A percentile compares a stretch with the other conserved stretches of the same genome.
Conservation (phyloP, 2,888 invertebrate species). For the Xestia rhomboidea region DNA sequence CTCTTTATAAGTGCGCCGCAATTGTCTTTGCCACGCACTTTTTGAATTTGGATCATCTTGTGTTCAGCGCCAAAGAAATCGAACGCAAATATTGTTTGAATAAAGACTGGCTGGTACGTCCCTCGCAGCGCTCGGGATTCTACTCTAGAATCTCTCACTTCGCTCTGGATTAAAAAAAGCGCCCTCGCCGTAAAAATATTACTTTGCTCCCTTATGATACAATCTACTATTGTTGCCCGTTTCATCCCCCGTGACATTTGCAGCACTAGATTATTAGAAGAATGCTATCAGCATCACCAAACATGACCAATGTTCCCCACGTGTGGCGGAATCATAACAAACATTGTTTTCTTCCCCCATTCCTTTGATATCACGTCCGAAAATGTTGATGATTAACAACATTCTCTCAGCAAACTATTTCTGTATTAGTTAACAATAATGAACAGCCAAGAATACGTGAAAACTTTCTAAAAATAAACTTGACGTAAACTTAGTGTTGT, state of each 20-base stretch:
- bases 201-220: too few species aligned
- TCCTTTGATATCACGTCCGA: conserved; percentile 33
- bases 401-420: conserved; percentile 43
- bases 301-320: not conserved
- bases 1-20: too few species aligned
- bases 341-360: conserved; percentile 30
- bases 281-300: conserved; percentile 6
- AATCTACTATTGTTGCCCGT: too few species aligned
- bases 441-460: conserved; percentile 35
- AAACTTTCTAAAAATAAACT: conserved; percentile 50
- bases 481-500: conserved; percentile 50
- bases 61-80: too few species aligned
- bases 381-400: conserved; percentile 42
- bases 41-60: too few species aligned
- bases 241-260: not conserved
- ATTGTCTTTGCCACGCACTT: too few species aligned
- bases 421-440: conserved; percentile 47
- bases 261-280: not conserved
- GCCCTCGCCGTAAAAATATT: too few species aligned
- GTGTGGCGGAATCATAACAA: conserved; percentile 16
- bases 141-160: too few species aligned
- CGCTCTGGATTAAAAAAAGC: too few species aligned
- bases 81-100: too few species aligned
- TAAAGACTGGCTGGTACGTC: too few species aligned
- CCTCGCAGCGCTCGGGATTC: too few species aligned